These are phyloP conservation scores for Solenodon paradoxus DNA, from an alignment of 2,113 vertebrate genomes.

Conservation along the genomic window DNA sequence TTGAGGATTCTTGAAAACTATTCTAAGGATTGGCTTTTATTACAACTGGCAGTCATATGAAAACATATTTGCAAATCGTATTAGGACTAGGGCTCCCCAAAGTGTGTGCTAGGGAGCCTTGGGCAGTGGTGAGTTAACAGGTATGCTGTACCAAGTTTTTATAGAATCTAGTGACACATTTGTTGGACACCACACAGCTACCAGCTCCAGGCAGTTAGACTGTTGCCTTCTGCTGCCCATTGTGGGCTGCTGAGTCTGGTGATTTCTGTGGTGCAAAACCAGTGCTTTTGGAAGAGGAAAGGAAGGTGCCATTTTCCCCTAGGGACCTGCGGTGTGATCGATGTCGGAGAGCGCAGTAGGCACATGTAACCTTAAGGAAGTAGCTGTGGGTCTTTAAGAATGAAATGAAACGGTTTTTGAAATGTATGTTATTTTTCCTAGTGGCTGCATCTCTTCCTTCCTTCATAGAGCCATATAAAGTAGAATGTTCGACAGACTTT, in stretches of 20 bases:
- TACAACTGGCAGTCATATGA: no score
- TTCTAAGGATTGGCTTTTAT: not conserved
- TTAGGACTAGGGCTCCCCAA: not conserved
- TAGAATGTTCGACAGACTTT: not conserved
- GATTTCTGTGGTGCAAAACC: not conserved
- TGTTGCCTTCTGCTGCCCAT: not conserved
- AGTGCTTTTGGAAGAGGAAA: not conserved
- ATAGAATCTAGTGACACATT: no score
- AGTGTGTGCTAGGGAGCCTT: fast-evolving
- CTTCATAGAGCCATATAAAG: not conserved
- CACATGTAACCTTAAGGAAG: not conserved
- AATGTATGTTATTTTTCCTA: not conserved
- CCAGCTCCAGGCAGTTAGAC: fast-evolving
- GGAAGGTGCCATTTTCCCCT: not conserved
- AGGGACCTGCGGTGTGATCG: not conserved
- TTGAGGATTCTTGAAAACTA: not conserved
- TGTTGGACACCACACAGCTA: not conserved
- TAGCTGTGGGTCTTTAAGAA: not conserved
- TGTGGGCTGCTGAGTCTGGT: not conserved
- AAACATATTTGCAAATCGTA: not conserved
- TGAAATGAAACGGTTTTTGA: not conserved
- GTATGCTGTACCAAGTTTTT: not conserved
- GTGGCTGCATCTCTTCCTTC: not conserved
- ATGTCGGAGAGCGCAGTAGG: not conserved
- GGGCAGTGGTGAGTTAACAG: not conserved